These are phyloP conservation scores for Pseudomyrmex flavicornis DNA, from an alignment of 1,140 invertebrate species.

Conservation along the genomic window DNA sequence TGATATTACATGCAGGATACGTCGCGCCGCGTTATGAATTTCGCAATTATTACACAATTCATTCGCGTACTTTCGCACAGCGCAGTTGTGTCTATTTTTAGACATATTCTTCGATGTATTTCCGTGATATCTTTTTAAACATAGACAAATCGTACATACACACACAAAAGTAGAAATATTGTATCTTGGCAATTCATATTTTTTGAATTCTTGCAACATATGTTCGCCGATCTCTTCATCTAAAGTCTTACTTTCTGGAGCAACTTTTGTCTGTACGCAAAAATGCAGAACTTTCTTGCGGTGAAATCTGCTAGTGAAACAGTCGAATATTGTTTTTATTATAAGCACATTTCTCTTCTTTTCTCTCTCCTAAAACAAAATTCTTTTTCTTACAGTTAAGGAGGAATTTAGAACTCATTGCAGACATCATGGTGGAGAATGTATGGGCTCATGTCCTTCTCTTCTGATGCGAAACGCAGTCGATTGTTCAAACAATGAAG, in stretches of 20 bases:
- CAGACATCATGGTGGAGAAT: constrained; percentile 75
- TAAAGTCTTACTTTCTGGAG: not conserved
- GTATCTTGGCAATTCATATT: not conserved
- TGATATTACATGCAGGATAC: constrained; percentile 30
- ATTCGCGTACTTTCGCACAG: constrained; percentile 27
- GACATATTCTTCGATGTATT: not conserved
- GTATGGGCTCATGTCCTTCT: constrained; percentile 65
- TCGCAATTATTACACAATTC: constrained; percentile 50
- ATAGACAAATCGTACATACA: not conserved
- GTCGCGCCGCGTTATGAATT: constrained; percentile 49
- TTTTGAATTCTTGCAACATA: not conserved
- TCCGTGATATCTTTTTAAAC: not conserved
- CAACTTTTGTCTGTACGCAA: not conserved
- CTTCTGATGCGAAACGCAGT: constrained; percentile 15
- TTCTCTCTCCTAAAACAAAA: not conserved
- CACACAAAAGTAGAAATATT: too few species aligned
- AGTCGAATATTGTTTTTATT: not conserved
- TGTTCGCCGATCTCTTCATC: not conserved
- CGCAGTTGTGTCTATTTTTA: not conserved
- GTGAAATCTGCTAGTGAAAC: not conserved
- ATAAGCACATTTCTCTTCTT: not conserved
- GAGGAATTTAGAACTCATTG: constrained; percentile 72
- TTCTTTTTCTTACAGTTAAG: constrained; percentile 75
- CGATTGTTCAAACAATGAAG: constrained; percentile 70
- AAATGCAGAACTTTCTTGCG: not conserved